Percentiles rank a stretch among this genome's conserved stretches.
Evolutionary conservation across 2,113 vertebrate genomes (phyloP).

Genomic region (Phycodurus eques): DNA sequence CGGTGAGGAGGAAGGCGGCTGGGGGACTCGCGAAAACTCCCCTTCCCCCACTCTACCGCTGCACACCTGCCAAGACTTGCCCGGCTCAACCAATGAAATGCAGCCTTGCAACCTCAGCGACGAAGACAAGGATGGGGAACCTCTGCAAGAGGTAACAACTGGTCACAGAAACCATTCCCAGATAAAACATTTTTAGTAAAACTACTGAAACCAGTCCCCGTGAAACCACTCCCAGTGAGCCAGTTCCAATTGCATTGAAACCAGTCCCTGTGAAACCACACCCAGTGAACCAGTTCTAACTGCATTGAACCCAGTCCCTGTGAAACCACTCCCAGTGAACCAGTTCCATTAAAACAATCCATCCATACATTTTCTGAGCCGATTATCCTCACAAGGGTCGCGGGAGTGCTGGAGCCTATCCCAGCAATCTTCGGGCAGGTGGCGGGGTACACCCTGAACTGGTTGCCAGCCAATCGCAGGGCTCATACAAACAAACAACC

Average conservation of each 20-base stretch:
- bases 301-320: not conserved
- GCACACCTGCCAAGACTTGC: not conserved
- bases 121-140: slow-evolving; percentile 17
- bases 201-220: not conserved
- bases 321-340: not conserved
- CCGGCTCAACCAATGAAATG: not conserved
- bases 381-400: too few relatives aligned
- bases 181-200: not conserved
- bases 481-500: too few relatives aligned
- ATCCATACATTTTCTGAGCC: too few relatives aligned
- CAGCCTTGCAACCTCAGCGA: slow-evolving; percentile 15
- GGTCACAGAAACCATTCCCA: not conserved
- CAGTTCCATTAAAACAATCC: not conserved
- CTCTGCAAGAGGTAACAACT: slow-evolving; percentile 47
- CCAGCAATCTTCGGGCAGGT: too few relatives aligned
- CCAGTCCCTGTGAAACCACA: not conserved
- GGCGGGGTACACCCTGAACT: too few relatives aligned
- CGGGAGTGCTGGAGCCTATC: too few relatives aligned
- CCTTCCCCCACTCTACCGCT: not conserved
- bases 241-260: not conserved
- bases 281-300: not conserved
- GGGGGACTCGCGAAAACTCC: slow-evolving; percentile 28
- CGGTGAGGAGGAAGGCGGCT: slow-evolving; percentile 14
- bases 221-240: not conserved
- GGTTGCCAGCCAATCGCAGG: too few relatives aligned